Base-by-base conservation (phyloP, 2,888 invertebrate species). In the Lycia hirtaria region DNA sequence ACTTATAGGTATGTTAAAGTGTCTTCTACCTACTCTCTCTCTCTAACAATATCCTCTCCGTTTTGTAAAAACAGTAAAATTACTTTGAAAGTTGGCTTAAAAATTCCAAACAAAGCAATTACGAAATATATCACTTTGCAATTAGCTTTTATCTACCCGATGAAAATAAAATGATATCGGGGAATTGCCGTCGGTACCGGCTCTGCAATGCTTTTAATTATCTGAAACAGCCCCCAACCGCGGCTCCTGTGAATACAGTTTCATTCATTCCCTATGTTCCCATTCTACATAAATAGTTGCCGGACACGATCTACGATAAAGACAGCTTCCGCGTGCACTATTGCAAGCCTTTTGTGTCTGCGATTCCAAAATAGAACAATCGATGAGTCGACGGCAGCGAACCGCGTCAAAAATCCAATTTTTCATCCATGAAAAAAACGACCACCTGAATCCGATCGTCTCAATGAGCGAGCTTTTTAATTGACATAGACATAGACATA, bases 331-430 rank as follows among this genome's bases (percentile, higher is more conserved):
- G 32, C 45, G 10, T 19, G 40, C 47, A 47, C 32, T 33, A 40
- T 14, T 33, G 45, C 40, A 26, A 47, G 30, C 32, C 47, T 47
- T 38, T 47, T 47, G 35, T 55, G 32, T 47, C 35, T 47, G 20
- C 47, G 32, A 37, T 32, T 40, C 45, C 41, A 40, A 65, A 65
- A 62, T 62, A 62, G 62, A 62, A 19, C 60, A 60, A 60, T 62
- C 65, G 58, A 62, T 60, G 58, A 15, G 47, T n/a, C n/a, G 26
- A 26, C 40, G 41, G 60, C 44, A 56, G 48, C 55, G 20, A 44
- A 52, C 56, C 53, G 40, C 56, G n/a, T 41, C 41, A 26, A 15
- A 26, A 26, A 41, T 41, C 26, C 26, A 41, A 41, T 41, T 4
- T 15, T 6, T 15, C 15, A 6, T 10, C 26, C 26, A 7, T 7